Base-by-base conservation (phyloP, 2,113 vertebrate genomes). In the Mungos mungo region DNA sequence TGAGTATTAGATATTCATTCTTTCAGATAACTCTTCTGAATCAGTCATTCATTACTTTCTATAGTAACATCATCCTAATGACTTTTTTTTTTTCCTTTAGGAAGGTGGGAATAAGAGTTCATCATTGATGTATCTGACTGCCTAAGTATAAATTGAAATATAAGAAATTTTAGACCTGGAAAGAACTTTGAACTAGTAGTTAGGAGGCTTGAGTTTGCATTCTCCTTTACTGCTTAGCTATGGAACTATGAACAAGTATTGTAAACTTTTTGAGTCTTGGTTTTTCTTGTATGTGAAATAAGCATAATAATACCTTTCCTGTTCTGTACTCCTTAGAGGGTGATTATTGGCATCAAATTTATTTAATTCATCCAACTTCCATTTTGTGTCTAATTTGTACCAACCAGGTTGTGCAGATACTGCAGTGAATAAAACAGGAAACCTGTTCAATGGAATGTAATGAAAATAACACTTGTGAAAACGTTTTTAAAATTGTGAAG, bases 101-200 rank as follows among this genome's bases (percentile, higher is more conserved):
- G 82, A 95, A 45, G 27, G 0, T 86, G 47, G 35, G 29, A 90
- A 41, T 69, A 87, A 80, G 45, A 66, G 18, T 93, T 96, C 31
- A 65, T 96, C 94, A 79, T 41, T 87, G 7, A 81, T 94, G 1
- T 87, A 7, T 60, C 27, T 90, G 63, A 85, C 5, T 85, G 7
- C 76, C 50, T 90, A 79, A 83, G 69, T 90, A 29, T 93, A 9
- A 41, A 50, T 93, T 65, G 92, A 94, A 97, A 90, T 86, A 19
- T 35, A 71, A 68, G 25, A 68, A 21, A 47, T 63, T 90, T 89
- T 90, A 94, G 65, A 68, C 74, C 47, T 69, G 68, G 80, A 72
- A 94, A 82, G 68, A 82, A 50, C 41, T 92, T 94, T 82, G 12
- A 80, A 76, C 54, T 94, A 85, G 88, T 92, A 89, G 80, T 60